phyloP scores from a whole-genome alignment of 2,888 invertebrate species.

The Meliscaeva auricollis region DNA sequence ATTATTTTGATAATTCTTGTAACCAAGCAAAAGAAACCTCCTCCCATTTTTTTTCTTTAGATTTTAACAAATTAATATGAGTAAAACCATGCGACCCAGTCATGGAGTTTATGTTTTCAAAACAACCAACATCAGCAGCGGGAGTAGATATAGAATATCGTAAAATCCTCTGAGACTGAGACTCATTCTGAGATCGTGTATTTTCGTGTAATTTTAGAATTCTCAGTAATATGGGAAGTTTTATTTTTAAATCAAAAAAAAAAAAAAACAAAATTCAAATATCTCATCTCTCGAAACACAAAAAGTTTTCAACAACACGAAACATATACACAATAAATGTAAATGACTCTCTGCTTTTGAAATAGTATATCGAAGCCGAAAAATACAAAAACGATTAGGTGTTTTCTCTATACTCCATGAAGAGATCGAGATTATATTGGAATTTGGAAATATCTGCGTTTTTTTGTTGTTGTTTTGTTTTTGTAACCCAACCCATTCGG shows the following conservation, averaged over 20 bases:
- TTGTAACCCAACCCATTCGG: conserved; percentile 48
- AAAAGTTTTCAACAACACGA: conserved; percentile 52
- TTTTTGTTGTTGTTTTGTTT: conserved; percentile 11
- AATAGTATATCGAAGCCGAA: conserved; percentile 31
- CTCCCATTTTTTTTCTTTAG: too few relatives aligned
- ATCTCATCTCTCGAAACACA: conserved; percentile 48
- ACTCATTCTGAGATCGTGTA: conserved; percentile 68
- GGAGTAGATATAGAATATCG: conserved; percentile 54
- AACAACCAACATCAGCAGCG: conserved; percentile 21
- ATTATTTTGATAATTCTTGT: neutral
- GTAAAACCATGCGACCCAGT: neutral
- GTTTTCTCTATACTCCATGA: conserved; percentile 14
- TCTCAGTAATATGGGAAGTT: conserved; percentile 79
- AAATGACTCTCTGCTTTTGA: conserved; percentile 49
- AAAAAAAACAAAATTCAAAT: neutral
- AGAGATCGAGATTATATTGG: neutral
- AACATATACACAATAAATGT: conserved; percentile 22
- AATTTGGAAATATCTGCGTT: conserved; percentile 4
- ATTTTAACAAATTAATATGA: neutral
- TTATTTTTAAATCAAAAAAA: conserved; percentile 75
- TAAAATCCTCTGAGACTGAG: conserved; percentile 48
- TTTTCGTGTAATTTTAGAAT: conserved; percentile 79
- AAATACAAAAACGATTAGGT: conserved; percentile 33
- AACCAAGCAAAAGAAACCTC: neutral
- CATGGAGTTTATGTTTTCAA: neutral